These are phyloP conservation scores for Sparidentex hasta DNA, from an alignment of 2,797 vertebrate species.

Conservation along the genomic window DNA sequence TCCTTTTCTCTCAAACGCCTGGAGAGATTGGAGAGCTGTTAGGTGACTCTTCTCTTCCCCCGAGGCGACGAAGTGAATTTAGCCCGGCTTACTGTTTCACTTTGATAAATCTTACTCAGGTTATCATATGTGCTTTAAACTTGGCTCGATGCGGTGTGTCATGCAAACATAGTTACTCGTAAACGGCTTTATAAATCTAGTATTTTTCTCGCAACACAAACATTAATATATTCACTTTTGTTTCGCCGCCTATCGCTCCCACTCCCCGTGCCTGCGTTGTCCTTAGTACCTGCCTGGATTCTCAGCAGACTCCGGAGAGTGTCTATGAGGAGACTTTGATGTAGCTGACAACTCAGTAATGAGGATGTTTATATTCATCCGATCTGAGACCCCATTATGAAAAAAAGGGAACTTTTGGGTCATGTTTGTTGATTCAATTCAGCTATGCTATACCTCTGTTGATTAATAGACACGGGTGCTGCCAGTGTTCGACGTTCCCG, in stretches of 20 bases:
- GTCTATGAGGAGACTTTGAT: constrained; percentile 23
- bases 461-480: constrained; percentile 36
- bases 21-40: not conserved
- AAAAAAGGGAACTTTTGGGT: constrained; percentile 30
- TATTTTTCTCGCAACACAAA: not conserved
- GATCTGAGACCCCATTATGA: constrained; percentile 32
- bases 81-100: constrained; percentile 1
- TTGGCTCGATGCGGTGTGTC: no score
- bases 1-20: not conserved
- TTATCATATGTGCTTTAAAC: not conserved
- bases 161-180: not conserved
- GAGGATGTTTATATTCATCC: constrained; percentile 47
- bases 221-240: not conserved
- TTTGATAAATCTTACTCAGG: not conserved
- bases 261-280: not conserved
- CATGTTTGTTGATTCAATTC: constrained; percentile 57
- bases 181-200: not conserved
- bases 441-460: constrained; percentile 14
- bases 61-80: not conserved
- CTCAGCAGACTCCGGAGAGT: constrained; percentile 11
- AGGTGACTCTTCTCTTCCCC: not conserved
- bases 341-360: constrained; percentile 32
- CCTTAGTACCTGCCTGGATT: constrained; percentile 10
- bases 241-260: not conserved
- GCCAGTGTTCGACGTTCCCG: constrained; percentile 39